Conservation (phyloP, 1,140 invertebrate species). For the Centruroides vittatus region DNA sequence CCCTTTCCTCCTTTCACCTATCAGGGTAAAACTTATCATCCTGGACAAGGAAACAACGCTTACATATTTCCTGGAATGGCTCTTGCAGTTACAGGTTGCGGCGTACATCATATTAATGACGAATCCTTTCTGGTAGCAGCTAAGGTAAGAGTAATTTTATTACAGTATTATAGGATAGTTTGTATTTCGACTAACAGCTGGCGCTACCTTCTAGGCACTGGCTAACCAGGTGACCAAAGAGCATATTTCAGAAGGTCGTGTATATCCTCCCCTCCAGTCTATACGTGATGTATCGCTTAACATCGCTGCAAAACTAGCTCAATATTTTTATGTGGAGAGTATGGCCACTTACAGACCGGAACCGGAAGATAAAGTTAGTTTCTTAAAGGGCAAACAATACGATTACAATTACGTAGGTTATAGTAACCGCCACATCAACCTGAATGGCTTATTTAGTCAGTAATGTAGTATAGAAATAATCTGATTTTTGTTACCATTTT, state of each 20-base stretch:
- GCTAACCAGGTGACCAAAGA: conserved; percentile 65
- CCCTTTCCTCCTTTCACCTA: conserved; percentile 70
- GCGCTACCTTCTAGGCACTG: conserved; percentile 42
- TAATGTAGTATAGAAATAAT: too few species aligned
- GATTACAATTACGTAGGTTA: conserved; percentile 33
- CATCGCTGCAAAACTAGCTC: conserved; percentile 69
- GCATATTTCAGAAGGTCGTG: conserved; percentile 69
- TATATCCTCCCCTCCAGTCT: conserved; percentile 83
- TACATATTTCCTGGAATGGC: conserved; percentile 93
- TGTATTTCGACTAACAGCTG: background rate
- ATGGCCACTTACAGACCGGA: conserved; percentile 36
- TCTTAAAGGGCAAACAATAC: conserved; percentile 35
- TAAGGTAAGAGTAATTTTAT: conserved; percentile 36
- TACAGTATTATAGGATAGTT: background rate
- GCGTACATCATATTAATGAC: conserved; percentile 76
- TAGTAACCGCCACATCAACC: conserved; percentile 5
- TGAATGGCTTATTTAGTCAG: too few species aligned
- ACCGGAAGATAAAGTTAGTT: conserved; percentile 36
- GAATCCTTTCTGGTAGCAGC: conserved; percentile 81
- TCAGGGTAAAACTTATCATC: conserved; percentile 61
- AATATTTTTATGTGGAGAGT: conserved; percentile 67
- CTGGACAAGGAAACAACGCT: conserved; percentile 84
- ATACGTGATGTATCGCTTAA: conserved; percentile 76
- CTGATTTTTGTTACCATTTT: too few species aligned
- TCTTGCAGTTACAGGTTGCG: conserved; percentile 59